Conservation (phyloP, 2,113 vertebrate genomes). For the Condylura cristata region DNA sequence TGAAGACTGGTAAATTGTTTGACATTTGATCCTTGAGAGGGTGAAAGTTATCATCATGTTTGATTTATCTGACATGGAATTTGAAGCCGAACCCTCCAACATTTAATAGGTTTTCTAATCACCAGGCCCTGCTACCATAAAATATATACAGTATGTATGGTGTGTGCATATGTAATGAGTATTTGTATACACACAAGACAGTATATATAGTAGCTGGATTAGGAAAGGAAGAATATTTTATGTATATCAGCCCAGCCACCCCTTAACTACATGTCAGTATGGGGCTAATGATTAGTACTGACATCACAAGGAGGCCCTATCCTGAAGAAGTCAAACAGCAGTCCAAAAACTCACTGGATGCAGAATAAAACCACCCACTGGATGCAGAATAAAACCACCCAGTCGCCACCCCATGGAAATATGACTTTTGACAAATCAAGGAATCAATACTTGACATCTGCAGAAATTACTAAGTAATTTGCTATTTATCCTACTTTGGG, state of each 20-base stretch:
- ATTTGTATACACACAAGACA: no score
- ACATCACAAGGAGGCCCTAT: neutral
- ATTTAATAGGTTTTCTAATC: constrained; percentile 10
- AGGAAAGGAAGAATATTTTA: constrained; percentile 11
- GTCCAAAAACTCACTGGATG: neutral
- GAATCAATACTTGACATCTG: neutral
- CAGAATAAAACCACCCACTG: neutral
- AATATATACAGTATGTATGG: neutral
- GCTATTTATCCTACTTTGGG: neutral
- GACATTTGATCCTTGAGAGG: neutral
- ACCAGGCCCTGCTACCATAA: neutral
- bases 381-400: no score
- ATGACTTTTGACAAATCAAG: neutral
- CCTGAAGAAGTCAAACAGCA: neutral
- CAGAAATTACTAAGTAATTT: neutral
- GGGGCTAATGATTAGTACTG: neutral
- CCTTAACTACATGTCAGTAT: neutral
- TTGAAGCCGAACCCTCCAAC: neutral
- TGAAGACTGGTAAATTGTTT: neutral
- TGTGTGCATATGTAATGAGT: neutral
- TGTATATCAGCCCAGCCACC: neutral
- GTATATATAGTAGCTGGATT: no score
- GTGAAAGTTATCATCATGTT: constrained; percentile 16
- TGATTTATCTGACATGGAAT: neutral
- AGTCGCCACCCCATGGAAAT: neutral